phyloP scores from a whole-genome alignment of 2,797 vertebrate species.

The Nyctibius grandis region DNA sequence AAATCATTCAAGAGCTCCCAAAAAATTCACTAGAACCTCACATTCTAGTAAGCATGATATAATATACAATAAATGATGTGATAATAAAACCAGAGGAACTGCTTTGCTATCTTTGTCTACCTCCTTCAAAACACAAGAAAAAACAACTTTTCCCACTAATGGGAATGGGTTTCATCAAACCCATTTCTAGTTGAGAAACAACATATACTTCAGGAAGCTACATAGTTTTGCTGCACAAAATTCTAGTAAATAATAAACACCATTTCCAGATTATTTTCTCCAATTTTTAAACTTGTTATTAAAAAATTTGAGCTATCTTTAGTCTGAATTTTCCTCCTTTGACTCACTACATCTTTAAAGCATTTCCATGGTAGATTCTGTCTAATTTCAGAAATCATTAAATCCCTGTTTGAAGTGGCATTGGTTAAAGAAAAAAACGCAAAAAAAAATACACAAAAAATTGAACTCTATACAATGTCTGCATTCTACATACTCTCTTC shows the following conservation, averaged over 20 bases:
- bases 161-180: not conserved
- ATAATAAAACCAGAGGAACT: not conserved
- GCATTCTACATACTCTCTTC: not conserved
- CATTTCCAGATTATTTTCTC: not conserved
- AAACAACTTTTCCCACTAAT: not conserved
- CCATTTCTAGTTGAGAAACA: not conserved
- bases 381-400: not conserved
- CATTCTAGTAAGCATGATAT: not conserved
- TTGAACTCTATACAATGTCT: not conserved
- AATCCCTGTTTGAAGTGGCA: not conserved
- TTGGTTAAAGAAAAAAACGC: not conserved
- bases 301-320: not conserved
- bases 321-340: not conserved
- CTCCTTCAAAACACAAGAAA: not conserved
- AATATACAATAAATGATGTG: not conserved
- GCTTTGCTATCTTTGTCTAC: not conserved
- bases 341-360: not conserved
- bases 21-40: not conserved
- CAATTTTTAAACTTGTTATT: not conserved
- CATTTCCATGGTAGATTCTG: not conserved
- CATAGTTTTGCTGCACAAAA: not conserved
- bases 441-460: not conserved
- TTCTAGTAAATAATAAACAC: not conserved
- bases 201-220: not conserved
- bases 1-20: not conserved